These are phyloP conservation scores for Scophthalmus maximus DNA, from an alignment of 2,113 vertebrate species.

Conservation along the genomic window DNA sequence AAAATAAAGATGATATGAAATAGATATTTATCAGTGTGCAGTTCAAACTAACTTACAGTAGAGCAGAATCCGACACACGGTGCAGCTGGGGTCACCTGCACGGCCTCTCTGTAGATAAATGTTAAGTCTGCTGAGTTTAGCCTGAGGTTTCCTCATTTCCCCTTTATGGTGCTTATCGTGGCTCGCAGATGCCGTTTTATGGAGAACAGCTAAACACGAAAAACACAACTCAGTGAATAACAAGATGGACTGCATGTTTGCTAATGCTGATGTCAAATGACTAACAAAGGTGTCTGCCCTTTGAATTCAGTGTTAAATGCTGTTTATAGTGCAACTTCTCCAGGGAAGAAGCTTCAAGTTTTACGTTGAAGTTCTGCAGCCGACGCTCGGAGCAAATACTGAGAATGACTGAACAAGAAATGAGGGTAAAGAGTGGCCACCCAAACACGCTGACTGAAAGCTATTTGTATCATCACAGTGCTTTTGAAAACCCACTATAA, in stretches of 20 bases:
- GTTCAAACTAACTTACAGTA: conserved; percentile 12
- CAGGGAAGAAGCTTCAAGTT: too few relatives aligned
- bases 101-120: conserved; percentile 59
- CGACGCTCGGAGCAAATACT: too few relatives aligned
- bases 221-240: conserved; percentile 50
- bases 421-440: too few relatives aligned
- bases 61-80: conserved; percentile 24
- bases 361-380: too few relatives aligned
- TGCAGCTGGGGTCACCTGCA: conserved; percentile 64
- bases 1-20: not conserved
- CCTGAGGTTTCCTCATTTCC: conserved; percentile 83
- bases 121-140: conserved; percentile 66
- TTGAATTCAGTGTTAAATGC: conserved; percentile 20
- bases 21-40: not conserved
- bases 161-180: conserved; percentile 79
- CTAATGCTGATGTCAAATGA: conserved; percentile 20
- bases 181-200: conserved; percentile 70
- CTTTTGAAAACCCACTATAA: conserved; percentile 17
- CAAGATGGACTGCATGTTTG: conserved; percentile 28
- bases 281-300: conserved; percentile 25
- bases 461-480: too few relatives aligned
- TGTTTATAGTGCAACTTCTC: too few relatives aligned
- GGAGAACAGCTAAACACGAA: conserved; percentile 65
- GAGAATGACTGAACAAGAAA: too few relatives aligned
- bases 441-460: too few relatives aligned